phyloP scores from a whole-genome alignment of 2,888 invertebrate species.

The Byasa hedistus region DNA sequence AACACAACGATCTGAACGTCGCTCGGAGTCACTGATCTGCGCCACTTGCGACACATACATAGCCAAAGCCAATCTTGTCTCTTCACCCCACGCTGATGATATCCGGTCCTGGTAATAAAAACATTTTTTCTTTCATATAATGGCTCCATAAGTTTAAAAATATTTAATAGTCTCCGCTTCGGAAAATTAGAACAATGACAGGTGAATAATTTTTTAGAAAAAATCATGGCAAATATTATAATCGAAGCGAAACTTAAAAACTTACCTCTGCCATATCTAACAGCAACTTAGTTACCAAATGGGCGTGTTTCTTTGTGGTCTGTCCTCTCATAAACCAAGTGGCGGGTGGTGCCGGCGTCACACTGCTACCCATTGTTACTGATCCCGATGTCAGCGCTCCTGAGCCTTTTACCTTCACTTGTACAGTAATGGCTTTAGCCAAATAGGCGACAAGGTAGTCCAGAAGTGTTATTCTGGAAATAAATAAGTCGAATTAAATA shows the following conservation, averaged over 20 bases:
- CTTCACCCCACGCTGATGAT: constrained; percentile 90
- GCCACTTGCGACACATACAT: constrained; percentile 92
- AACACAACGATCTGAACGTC: constrained; percentile 88
- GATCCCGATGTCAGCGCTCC: constrained; percentile 60
- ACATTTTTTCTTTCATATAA: too few relatives aligned
- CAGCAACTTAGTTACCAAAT: constrained; percentile 91
- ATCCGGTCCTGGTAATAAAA: constrained; percentile 85
- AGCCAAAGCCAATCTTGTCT: constrained; percentile 93
- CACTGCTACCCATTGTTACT: constrained; percentile 79
- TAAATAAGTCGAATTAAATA: not conserved
- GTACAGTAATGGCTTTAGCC: constrained; percentile 93
- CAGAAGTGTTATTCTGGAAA: constrained; percentile 85
- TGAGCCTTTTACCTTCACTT: constrained; percentile 85
- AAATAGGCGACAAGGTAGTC: constrained; percentile 95
- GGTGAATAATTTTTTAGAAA: too few relatives aligned
- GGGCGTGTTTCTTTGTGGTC: constrained; percentile 91
- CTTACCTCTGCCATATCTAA: constrained; percentile 95
- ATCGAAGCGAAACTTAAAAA: constrained; percentile 23
- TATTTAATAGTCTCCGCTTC: too few relatives aligned
- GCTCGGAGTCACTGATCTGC: constrained; percentile 86
- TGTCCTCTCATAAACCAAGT: constrained; percentile 94
- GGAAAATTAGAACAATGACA: too few relatives aligned
- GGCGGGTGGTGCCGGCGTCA: constrained; percentile 49
- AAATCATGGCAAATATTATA: too few relatives aligned
- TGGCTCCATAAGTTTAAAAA: too few relatives aligned